These are phyloP conservation scores for Ennomos erosarius DNA, from an alignment of 2,888 invertebrate genomes.

Conservation along the genomic window DNA sequence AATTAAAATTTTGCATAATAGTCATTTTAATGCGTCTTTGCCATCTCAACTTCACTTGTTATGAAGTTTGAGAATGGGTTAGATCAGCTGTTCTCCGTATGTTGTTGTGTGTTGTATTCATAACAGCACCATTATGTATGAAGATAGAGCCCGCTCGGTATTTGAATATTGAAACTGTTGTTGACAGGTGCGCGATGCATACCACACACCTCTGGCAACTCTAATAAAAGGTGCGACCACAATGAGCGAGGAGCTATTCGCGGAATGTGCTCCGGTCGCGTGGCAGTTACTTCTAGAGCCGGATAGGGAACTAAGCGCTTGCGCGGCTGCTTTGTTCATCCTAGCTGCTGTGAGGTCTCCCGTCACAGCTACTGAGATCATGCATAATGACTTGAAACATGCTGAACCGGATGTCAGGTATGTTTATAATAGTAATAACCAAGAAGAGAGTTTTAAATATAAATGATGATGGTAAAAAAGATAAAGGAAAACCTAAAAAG, in stretches of 20 bases:
- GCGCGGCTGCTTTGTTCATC: constrained; percentile 95
- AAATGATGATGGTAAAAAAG: too few relatives aligned
- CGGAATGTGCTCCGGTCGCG: constrained; percentile 95
- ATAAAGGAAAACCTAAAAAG: too few relatives aligned
- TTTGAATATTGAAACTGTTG: neutral
- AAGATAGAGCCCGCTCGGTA: too few relatives aligned
- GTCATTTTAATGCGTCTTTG: too few relatives aligned
- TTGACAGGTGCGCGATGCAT: constrained; percentile 91
- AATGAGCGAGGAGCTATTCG: constrained; percentile 93
- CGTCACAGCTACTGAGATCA: constrained; percentile 94
- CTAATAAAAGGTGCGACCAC: constrained; percentile 96
- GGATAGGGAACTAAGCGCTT: constrained; percentile 94
- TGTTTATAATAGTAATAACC: constrained; percentile 64
- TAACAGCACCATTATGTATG: too few relatives aligned
- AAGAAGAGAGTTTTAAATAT: too few relatives aligned
- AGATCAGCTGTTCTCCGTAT: too few relatives aligned
- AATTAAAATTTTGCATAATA: too few relatives aligned
- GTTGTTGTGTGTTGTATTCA: too few relatives aligned
- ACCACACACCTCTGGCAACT: constrained; percentile 94
- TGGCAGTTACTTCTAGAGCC: constrained; percentile 98
- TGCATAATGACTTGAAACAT: constrained; percentile 95
- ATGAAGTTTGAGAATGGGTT: too few relatives aligned
- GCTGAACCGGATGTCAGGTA: constrained; percentile 91
- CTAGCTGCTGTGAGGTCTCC: constrained; percentile 97
- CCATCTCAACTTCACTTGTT: too few relatives aligned